Evolutionary conservation across 1,140 invertebrate species (phyloP).

Genomic region (Solenopsis fugax): DNA sequence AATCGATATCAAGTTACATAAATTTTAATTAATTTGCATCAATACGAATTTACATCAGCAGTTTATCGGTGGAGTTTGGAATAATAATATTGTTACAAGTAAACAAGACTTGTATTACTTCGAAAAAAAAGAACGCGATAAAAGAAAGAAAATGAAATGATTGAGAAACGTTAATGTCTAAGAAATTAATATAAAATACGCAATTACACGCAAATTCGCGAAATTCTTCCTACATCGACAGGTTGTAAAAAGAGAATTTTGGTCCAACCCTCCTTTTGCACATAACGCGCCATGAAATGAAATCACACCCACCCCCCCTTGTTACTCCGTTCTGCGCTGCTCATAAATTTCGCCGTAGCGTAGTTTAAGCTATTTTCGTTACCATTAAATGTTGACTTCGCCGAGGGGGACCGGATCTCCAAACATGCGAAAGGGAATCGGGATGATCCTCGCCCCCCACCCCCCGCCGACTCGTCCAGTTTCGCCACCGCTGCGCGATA

Average conservation of each 20-base stretch:
- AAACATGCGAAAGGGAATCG: constrained; percentile 31
- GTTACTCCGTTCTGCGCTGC: constrained; percentile 42
- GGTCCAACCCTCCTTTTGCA: neutral
- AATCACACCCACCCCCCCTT: constrained; percentile 56
- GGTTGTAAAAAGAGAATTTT: constrained; percentile 27
- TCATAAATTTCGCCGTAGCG: constrained; percentile 55
- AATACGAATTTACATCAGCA: neutral
- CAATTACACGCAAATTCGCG: neutral
- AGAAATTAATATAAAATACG: neutral
- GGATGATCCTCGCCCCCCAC: constrained; percentile 28
- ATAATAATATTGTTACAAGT: neutral
- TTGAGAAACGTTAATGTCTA: neutral
- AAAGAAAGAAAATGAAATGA: neutral
- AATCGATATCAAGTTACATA: constrained; percentile 22
- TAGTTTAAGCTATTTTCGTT: constrained; percentile 64
- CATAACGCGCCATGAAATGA: constrained; percentile 61
- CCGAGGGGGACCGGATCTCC: constrained; percentile 39
- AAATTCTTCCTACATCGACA: constrained; percentile 15
- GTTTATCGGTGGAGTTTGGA: neutral
- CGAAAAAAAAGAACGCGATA: too few relatives aligned
- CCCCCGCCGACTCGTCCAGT: constrained; percentile 20
- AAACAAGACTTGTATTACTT: constrained; percentile 6
- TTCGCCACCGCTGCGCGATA: constrained; percentile 56
- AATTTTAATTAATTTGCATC: constrained; percentile 16
- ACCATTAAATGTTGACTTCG: constrained; percentile 35